phyloP scores from a whole-genome alignment of 2,888 invertebrate genomes.

The Autographa pulchrina region DNA sequence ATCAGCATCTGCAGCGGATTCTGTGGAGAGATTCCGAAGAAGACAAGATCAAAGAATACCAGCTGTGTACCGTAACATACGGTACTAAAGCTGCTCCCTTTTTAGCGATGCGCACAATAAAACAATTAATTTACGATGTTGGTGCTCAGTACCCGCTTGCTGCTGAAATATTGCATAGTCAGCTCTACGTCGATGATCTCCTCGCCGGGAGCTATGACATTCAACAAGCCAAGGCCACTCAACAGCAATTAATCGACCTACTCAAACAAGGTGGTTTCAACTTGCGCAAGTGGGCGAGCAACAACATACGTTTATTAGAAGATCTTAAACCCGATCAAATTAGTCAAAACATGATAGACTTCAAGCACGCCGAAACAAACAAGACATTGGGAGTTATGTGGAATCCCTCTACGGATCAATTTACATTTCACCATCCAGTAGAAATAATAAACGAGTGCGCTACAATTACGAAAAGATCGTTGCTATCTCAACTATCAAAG shows the following conservation, averaged over 20 bases:
- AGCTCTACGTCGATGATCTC: constrained; percentile 16
- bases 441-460: not conserved
- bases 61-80: too few species aligned
- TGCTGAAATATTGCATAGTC: not conserved
- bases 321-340: not conserved
- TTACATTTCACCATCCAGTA: not conserved
- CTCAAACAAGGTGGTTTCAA: constrained; percentile 21
- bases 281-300: constrained; percentile 21
- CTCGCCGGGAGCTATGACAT: constrained; percentile 6
- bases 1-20: constrained; percentile 15
- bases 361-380: constrained; percentile 16
- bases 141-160: too few species aligned
- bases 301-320: not conserved
- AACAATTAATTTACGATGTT: too few species aligned
- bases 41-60: too few species aligned
- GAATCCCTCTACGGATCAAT: constrained; percentile 16
- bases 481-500: constrained; percentile 14
- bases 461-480: constrained; percentile 6
- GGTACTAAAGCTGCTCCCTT: too few species aligned
- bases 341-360: constrained; percentile 14
- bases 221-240: not conserved
- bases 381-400: constrained; percentile 19
- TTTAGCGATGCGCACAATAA: too few species aligned
- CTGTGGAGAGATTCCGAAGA: constrained; percentile 10
- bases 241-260: constrained; percentile 5